phyloP scores from a whole-genome alignment of 2,797 vertebrate genomes.

The Chanos chanos region DNA sequence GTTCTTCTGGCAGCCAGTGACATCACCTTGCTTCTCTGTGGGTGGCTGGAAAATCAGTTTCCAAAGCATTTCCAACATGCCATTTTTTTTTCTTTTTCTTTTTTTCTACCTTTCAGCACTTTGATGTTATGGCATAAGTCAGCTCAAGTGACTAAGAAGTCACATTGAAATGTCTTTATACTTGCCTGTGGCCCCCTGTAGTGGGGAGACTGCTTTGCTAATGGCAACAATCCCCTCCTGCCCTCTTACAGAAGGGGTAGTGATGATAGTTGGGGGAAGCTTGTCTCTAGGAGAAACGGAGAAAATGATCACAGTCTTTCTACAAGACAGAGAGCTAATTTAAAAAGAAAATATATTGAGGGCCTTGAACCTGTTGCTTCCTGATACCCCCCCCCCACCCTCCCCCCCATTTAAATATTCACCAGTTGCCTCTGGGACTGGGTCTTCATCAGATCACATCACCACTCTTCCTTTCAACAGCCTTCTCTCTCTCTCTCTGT shows the following conservation, averaged over 20 bases:
- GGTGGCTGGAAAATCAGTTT: conserved; percentile 15
- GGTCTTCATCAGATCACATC: conserved; percentile 18
- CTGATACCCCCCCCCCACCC: too few species aligned
- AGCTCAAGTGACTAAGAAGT: conserved; percentile 45
- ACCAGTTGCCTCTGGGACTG: conserved; percentile 6
- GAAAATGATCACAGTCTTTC: conserved; percentile 12
- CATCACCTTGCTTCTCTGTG: conserved; percentile 38
- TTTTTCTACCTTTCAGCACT: conserved; percentile 11
- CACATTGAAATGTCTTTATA: conserved; percentile 40
- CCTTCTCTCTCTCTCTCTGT: background rate
- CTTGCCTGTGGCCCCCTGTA: conserved; percentile 24
- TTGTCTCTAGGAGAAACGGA: background rate
- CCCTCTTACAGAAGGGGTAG: background rate
- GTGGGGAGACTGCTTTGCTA: conserved; percentile 14
- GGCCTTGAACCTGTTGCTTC: too few species aligned
- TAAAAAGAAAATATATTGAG: conserved; percentile 5
- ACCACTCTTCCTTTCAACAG: too few species aligned
- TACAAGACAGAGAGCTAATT: conserved; percentile 13
- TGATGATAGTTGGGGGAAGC: conserved; percentile 6
- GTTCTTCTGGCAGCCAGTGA: conserved; percentile 33
- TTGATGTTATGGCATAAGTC: conserved; percentile 42
- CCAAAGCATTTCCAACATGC: conserved; percentile 7
- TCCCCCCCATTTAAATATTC: conserved; percentile 20
- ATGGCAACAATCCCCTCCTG: conserved; percentile 12
- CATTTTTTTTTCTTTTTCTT: conserved; percentile 10